A percentile compares a stretch with the other conserved stretches of the same genome.
These are phyloP conservation scores for Eurosta solidaginis DNA, from an alignment of 1,140 invertebrate species.

Conservation along the genomic window DNA sequence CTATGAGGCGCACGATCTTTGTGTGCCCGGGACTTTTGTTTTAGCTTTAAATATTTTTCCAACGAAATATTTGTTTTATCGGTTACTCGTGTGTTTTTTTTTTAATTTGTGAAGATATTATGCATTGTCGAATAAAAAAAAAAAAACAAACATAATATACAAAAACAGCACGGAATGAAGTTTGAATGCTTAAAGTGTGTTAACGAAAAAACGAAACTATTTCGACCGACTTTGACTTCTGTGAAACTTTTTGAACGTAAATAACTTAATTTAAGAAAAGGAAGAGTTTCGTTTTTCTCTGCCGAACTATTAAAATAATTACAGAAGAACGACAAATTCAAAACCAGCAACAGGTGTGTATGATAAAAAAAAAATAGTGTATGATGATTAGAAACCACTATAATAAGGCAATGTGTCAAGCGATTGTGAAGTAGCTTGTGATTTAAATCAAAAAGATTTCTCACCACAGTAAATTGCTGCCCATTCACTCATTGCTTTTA, in stretches of 20 bases:
- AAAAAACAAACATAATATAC: no score
- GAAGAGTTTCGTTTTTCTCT: background rate
- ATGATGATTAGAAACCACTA: no score
- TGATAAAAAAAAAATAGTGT: no score
- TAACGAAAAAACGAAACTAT: background rate
- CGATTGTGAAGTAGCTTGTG: no score
- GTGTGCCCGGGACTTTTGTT: background rate
- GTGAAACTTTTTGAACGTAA: background rate
- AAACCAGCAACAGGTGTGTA: conserved; percentile 3
- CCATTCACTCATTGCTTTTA: no score
- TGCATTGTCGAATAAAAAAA: no score
- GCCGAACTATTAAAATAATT: background rate
- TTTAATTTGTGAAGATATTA: no score
- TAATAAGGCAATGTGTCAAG: no score
- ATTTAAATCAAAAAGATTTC: no score
- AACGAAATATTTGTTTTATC: conserved; percentile 3
- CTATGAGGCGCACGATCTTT: background rate
- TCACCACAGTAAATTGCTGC: no score
- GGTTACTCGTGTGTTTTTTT: no score
- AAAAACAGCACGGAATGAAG: no score
- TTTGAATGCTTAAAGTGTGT: background rate
- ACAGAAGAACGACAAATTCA: background rate
- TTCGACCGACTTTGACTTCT: background rate
- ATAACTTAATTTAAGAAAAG: background rate
- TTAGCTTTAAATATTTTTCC: background rate